Evolutionary conservation across 2,797 vertebrate species (phyloP).

Genomic region (Phalloptychus januarius): DNA sequence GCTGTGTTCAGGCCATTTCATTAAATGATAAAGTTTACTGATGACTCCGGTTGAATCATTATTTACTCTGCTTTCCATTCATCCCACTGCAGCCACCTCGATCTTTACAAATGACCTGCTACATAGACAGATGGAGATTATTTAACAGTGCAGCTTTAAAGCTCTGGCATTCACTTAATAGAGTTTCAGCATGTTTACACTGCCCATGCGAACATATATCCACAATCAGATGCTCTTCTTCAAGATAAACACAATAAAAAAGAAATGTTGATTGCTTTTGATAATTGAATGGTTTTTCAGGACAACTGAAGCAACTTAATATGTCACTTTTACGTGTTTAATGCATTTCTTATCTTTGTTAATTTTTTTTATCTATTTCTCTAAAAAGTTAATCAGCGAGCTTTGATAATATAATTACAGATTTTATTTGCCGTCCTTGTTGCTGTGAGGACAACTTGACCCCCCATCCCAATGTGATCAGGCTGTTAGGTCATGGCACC

Average conservation of each 20-base stretch:
- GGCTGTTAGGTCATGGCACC: neutral
- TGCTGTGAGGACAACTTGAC: neutral
- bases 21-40: slow-evolving; percentile 82
- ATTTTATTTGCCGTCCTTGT: neutral
- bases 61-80: slow-evolving; percentile 72
- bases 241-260: neutral
- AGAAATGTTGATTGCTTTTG: neutral
- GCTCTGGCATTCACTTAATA: slow-evolving; percentile 52
- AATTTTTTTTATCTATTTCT: slow-evolving; percentile 6
- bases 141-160: slow-evolving; percentile 63
- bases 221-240: slow-evolving; percentile 30
- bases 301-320: neutral
- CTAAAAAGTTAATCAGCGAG: slow-evolving; percentile 7
- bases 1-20: slow-evolving; percentile 74
- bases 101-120: slow-evolving; percentile 77
- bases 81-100: slow-evolving; percentile 58
- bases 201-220: slow-evolving; percentile 22
- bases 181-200: slow-evolving; percentile 41
- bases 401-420: neutral
- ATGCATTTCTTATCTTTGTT: slow-evolving; percentile 8
- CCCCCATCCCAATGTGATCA: neutral
- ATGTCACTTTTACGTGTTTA: neutral
- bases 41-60: slow-evolving; percentile 76
- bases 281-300: neutral
- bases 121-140: slow-evolving; percentile 61